Evolutionary conservation across 1,140 invertebrate species (phyloP).

Genomic region (Pseudomyrmex dendroicus): DNA sequence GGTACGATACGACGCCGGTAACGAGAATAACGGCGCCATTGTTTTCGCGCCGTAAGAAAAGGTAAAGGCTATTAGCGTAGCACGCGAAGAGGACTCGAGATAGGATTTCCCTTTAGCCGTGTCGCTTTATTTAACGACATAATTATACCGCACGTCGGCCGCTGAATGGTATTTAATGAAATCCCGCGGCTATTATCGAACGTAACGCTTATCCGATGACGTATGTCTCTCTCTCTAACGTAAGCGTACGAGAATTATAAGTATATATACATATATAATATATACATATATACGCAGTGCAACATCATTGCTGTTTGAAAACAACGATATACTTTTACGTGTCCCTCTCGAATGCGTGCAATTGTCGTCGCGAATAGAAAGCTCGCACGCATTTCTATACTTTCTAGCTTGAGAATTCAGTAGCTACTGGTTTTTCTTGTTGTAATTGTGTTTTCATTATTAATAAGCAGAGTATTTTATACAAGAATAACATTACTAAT

Average conservation of each 20-base stretch:
- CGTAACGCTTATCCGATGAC: background rate
- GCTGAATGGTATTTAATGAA: conserved; percentile 41
- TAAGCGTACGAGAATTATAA: background rate
- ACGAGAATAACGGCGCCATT: conserved; percentile 52
- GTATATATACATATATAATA: too few relatives aligned
- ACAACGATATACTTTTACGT: too few relatives aligned
- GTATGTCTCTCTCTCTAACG: background rate
- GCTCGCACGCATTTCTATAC: too few relatives aligned
- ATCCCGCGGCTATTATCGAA: conserved; percentile 31
- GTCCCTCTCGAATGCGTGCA: too few relatives aligned
- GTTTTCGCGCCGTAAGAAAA: conserved; percentile 55
- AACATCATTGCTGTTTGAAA: too few relatives aligned
- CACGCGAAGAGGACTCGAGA: conserved; percentile 41
- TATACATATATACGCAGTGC: background rate
- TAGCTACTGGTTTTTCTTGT: too few relatives aligned
- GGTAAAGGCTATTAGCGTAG: conserved; percentile 48
- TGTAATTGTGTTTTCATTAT: too few relatives aligned
- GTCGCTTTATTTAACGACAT: conserved; percentile 51
- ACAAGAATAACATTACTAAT: too few relatives aligned
- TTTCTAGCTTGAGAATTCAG: too few relatives aligned
- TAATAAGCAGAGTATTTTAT: too few relatives aligned
- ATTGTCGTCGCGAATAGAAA: too few relatives aligned
- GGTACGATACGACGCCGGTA: conserved; percentile 47
- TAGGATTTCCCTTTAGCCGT: conserved; percentile 39
- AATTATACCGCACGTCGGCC: conserved; percentile 30